Conservation (phyloP, 2,113 vertebrate species). For the Oxygymnocypris stewartii region DNA sequence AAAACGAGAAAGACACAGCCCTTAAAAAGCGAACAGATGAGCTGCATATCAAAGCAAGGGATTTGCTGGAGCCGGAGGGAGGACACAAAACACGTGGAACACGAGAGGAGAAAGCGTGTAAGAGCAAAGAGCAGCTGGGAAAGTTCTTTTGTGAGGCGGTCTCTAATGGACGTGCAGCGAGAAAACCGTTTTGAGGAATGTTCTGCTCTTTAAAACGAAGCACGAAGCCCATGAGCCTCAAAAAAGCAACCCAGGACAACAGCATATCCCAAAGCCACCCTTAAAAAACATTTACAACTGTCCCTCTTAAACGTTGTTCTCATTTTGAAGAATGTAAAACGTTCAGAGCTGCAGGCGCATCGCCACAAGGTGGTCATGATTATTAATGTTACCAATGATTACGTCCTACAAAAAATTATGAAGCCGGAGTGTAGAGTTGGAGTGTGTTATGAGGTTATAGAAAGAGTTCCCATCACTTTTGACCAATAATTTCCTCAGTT, state of each 20-base stretch:
- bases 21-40: constrained; percentile 7
- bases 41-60: constrained; percentile 19
- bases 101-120: background rate
- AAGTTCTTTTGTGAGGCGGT: background rate
- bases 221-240: background rate
- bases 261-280: background rate
- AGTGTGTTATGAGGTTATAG: background rate
- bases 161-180: constrained; percentile 10
- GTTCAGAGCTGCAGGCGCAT: constrained; percentile 2
- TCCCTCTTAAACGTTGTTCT: background rate
- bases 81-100: background rate
- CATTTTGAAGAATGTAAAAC: background rate
- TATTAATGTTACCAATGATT: constrained; percentile 10
- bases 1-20: background rate
- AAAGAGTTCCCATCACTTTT: too few species aligned
- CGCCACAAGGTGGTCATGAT: background rate
- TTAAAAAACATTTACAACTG: background rate
- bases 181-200: background rate
- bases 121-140: background rate
- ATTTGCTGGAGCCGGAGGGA: constrained; percentile 11
- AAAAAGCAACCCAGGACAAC: constrained; percentile 1
- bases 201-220: background rate
- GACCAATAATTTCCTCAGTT: background rate
- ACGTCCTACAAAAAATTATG: background rate
- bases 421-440: background rate